phyloP scores from a whole-genome alignment of 2,888 invertebrate genomes.

The Tachina grossa region DNA sequence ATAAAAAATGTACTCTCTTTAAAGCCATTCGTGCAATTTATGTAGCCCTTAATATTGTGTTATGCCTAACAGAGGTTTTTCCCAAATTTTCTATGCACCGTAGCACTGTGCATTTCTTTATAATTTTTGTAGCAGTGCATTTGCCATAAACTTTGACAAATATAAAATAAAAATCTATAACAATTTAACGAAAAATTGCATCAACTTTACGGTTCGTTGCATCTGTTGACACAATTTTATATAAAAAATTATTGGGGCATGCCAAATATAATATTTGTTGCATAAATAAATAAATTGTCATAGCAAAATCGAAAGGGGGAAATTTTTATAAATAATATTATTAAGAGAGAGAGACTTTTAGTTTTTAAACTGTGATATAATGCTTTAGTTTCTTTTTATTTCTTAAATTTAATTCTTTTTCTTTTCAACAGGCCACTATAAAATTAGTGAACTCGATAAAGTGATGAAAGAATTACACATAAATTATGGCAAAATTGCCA shows the following conservation, averaged over 20 bases:
- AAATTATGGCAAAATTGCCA: conserved; percentile 85
- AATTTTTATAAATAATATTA: neutral
- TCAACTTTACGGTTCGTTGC: conserved; percentile 15
- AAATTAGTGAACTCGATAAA: conserved; percentile 85
- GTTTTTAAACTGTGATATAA: neutral
- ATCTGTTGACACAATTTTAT: neutral
- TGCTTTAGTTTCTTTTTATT: neutral
- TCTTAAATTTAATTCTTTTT: neutral
- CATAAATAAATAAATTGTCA: neutral
- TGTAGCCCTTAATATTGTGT: too few relatives aligned
- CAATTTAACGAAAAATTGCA: conserved; percentile 3
- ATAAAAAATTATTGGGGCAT: conserved; percentile 8
- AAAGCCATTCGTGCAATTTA: too few relatives aligned
- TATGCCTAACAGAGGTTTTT: neutral
- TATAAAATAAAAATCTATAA: neutral
- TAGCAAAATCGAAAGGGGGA: neutral
- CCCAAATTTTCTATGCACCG: too few relatives aligned
- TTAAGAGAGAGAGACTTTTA: neutral
- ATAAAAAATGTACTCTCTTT: too few relatives aligned
- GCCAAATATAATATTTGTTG: neutral
- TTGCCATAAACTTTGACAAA: neutral
- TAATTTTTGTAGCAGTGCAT: neutral
- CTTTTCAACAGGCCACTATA: conserved; percentile 84
- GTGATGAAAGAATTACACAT: conserved; percentile 84
- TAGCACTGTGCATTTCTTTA: neutral